A percentile compares a stretch with the other conserved stretches of the same genome.
Evolutionary conservation across 2,113 vertebrate species (phyloP).

Genomic region (Axis porcinus): DNA sequence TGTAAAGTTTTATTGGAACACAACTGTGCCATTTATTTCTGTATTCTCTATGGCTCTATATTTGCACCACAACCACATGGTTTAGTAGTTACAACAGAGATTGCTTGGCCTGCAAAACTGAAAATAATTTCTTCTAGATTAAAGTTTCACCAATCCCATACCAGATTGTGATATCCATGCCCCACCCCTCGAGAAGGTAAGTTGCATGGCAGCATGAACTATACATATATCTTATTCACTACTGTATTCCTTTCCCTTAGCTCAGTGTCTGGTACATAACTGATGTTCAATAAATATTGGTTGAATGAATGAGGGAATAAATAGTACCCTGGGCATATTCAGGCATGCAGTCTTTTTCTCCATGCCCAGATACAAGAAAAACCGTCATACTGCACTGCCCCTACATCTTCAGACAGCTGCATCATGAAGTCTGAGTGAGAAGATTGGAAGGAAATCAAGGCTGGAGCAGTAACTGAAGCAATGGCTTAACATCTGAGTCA

Average conservation of each 20-base stretch:
- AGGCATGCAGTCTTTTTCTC: background rate
- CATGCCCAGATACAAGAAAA: background rate
- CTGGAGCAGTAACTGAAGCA: background rate
- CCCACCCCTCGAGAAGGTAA: background rate
- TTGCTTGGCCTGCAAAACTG: background rate
- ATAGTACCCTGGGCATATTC: background rate
- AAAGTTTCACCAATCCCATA: background rate
- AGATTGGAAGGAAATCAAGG: background rate
- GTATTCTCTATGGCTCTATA: background rate
- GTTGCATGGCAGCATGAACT: background rate
- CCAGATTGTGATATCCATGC: background rate
- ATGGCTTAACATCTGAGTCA: background rate
- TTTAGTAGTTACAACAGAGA: background rate
- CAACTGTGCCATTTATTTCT: background rate
- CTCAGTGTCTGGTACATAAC: background rate
- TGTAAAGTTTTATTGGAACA: background rate
- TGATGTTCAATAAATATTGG: background rate
- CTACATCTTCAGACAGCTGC: background rate
- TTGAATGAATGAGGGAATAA: background rate
- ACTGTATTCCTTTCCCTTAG: background rate
- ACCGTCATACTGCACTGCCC: background rate
- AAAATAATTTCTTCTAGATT: background rate
- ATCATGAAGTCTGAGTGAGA: background rate
- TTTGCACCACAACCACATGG: background rate
- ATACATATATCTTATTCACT: background rate